Evolutionary conservation across 1,140 invertebrate genomes (phyloP), one percentile per base, ranked within the genome.

Genomic region (Armadillidium nasatum): DNA sequence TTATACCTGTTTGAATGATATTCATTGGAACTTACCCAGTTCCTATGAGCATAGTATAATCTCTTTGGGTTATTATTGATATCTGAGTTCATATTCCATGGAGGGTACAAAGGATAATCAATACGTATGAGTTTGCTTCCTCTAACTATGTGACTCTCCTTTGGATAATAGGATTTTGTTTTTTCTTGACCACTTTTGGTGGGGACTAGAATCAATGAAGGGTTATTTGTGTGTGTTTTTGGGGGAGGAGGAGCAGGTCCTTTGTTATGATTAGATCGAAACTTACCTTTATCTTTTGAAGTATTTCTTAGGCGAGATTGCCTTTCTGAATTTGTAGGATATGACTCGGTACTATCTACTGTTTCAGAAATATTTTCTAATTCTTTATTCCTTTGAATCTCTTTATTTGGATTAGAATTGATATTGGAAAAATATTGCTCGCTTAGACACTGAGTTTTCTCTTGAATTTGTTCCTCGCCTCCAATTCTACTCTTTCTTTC

Each of bases 101-200:
- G 70, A 23, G 74, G 75, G 44, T 76, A 76, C 11, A 66, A 50
- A 0, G 79, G 75, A 44, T 72, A 71, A n/a, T 80, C 79, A n/a
- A 77, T 73, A 21, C 75, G 77, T n/a, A 78, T 70, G 15, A 79
- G 21, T 46, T 79, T 78, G 75, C 54, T 74, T 10, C 80, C 80
- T 19, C 78, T 72, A 2, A 81, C 70, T 44, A 80, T 78, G 74
- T 80, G 79, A 23, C 76, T 75, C 68, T 80, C 79, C 45, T 81
- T 81, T n/a, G 79, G 79, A 67, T 81, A 81, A 45, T 76, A 78
- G 4, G 79, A 72, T 4, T 74, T 50, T 43, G 71, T 71, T 19
- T 68, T 68, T 46, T 81, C 80, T n/a, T 75, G 76, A n/a, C 80
- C 80, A 33, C 76, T 80, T 67, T 81, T 81, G 10, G 80, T 81